Base-by-base conservation (phyloP, 2,888 invertebrate genomes). In the Drosophila basisetae region DNA sequence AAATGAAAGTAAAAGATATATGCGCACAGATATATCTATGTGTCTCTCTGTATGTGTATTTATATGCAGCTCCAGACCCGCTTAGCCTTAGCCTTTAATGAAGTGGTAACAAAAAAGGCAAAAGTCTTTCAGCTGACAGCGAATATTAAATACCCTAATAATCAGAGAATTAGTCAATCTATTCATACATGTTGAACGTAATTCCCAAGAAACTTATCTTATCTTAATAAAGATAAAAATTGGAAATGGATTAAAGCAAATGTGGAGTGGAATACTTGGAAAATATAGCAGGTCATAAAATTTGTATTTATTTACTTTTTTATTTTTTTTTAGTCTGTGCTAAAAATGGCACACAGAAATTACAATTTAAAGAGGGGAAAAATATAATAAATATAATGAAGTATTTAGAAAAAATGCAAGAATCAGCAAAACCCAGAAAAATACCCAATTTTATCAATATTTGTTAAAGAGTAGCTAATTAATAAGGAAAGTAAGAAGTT, bases 1-100 rank as follows among this genome's bases (percentile, higher is more conserved):
- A 70, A 85, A 86, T 66, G 86, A 89, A 89, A 90, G 80, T 89
- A 83, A 85, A 85, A 77, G 86, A 86, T 82, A 85, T 68, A 81
- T 71, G 78, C 37, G 52, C n/a, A 68, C 33, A 52, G n/a, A 59
- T 9, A 53, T 39, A 53, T 37, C 43, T 31, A 53, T 16, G 4
- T 4, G 2, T 22, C 10, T 30, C 18, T 56, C 25, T 37, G 47
- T 50, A 25, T 59, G n/a, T 49, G 33, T 52, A 35, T 64, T 16
- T 18, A 55, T 56, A 64, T 68, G 72, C 75, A 66, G 49, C 49
- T 61, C 59, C 80, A 61, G 71, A 61, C 52, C 61, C 62, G 35
- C 22, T 58, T 61, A 30, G 56, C 39, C 55, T 66, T 50, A 39
- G 75, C 73, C 76, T 72, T 83, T 90, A 90, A 91, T 91, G 91